phyloP scores from a whole-genome alignment of 2,113 vertebrate species.

The Zapornia atra region DNA sequence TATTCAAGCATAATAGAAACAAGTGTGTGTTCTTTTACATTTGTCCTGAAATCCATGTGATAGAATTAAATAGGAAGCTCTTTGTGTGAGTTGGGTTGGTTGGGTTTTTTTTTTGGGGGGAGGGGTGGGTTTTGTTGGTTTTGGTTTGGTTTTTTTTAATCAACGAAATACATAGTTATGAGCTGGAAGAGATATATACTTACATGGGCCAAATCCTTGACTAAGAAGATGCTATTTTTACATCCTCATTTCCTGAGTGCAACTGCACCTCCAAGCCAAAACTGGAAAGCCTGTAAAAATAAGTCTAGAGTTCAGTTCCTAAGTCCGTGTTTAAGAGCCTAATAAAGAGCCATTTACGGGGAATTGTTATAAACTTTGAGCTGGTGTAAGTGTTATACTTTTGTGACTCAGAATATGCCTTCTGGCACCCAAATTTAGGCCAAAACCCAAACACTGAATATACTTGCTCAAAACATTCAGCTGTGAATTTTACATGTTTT shows the following conservation, averaged over 20 bases:
- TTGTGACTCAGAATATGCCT: background rate
- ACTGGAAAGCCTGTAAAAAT: background rate
- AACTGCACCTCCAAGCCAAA: background rate
- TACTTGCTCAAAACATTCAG: background rate
- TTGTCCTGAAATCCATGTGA: background rate
- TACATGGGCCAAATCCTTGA: slow-evolving; percentile 19
- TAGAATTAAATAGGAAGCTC: background rate
- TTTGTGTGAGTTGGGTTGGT: background rate
- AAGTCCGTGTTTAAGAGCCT: background rate
- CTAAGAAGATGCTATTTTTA: slow-evolving; percentile 49
- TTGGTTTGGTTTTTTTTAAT: background rate
- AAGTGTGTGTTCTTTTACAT: background rate
- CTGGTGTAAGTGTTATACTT: background rate
- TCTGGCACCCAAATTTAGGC: background rate
- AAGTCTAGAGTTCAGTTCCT: background rate
- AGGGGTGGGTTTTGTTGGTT: too few relatives aligned
- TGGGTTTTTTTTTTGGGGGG: too few relatives aligned
- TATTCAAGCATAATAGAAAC: background rate
- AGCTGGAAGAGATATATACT: slow-evolving; percentile 1
- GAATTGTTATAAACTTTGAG: background rate
- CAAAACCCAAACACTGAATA: background rate
- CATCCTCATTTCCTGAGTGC: slow-evolving; percentile 50
- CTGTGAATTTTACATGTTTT: background rate
- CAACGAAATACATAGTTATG: background rate
- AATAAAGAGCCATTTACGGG: background rate